These are phyloP conservation scores for Henricia sp. DNA, from an alignment of 53 echinoderm and acorn worm genomes.

Conservation along the genomic window DNA sequence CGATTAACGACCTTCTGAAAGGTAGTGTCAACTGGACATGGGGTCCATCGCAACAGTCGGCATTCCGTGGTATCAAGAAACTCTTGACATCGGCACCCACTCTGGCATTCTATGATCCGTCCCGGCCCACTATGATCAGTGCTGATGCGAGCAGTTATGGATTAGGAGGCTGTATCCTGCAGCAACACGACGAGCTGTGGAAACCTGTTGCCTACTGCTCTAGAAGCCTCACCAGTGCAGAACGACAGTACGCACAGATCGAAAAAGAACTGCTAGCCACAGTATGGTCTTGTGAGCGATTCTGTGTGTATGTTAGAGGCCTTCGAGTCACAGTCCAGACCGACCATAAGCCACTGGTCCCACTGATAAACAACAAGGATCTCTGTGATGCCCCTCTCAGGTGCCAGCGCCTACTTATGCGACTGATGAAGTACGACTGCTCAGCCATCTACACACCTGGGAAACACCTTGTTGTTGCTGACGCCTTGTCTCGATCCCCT, in stretches of 20 bases:
- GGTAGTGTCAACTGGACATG: background rate
- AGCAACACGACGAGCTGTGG: constrained; percentile 11
- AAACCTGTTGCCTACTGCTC: constrained; percentile 66
- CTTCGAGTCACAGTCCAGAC: constrained; percentile 6
- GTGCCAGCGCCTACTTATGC: background rate
- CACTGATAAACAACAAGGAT: constrained; percentile 19
- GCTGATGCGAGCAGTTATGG: constrained; percentile 33
- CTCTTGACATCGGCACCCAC: constrained; percentile 34
- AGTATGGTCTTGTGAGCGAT: constrained; percentile 65
- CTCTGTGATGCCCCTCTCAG: constrained; percentile 11
- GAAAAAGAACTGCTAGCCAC: constrained; percentile 66
- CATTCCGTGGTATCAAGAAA: constrained; percentile 12
- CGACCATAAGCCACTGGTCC: constrained; percentile 11
- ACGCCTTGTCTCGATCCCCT: constrained; percentile 59
- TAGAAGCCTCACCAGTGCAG: constrained; percentile 57
- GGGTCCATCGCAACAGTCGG: constrained; percentile 5
- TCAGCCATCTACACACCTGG: constrained; percentile 24
- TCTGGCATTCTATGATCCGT: constrained; percentile 26
- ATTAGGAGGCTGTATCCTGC: constrained; percentile 24
- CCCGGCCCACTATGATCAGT: constrained; percentile 21
- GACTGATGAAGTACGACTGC: constrained; percentile 22
- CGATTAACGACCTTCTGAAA: constrained; percentile 24
- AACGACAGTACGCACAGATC: constrained; percentile 72
- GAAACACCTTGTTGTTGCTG: constrained; percentile 14
- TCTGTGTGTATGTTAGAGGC: constrained; percentile 26